Evolutionary conservation across 2,797 vertebrate genomes (phyloP).

Genomic region (Glyptemys insculpta): DNA sequence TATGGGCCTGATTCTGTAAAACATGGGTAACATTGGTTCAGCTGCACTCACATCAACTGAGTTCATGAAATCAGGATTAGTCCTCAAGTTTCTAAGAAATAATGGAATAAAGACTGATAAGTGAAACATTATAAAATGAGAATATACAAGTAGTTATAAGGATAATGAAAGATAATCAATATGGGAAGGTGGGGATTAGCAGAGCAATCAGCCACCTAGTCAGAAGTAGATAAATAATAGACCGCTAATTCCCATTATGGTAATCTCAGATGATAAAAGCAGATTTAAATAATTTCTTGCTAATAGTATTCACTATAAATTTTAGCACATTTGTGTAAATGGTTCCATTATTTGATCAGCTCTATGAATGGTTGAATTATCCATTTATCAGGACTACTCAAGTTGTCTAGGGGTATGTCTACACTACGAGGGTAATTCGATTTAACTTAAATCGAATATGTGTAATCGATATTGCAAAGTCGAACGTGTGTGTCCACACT

Average conservation of each 20-base stretch:
- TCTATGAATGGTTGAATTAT: not conserved
- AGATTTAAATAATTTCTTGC: not conserved
- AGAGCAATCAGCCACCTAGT: not conserved
- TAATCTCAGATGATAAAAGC: not conserved
- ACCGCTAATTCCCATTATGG: slow-evolving; percentile 3
- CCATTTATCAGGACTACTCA: not conserved
- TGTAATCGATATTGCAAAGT: too few species aligned
- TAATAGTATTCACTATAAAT: not conserved
- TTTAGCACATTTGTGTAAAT: not conserved
- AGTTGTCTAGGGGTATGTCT: too few species aligned
- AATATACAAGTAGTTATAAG: not conserved
- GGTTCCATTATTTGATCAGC: not conserved
- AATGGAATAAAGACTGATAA: not conserved
- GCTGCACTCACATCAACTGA: not conserved
- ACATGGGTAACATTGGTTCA: not conserved
- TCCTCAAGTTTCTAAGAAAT: not conserved
- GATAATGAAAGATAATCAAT: not conserved
- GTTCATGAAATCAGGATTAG: not conserved
- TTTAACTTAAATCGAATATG: too few species aligned
- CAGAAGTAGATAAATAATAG: not conserved
- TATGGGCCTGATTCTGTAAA: not conserved
- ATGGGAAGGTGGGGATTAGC: not conserved
- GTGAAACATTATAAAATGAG: not conserved
- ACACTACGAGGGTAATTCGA: too few species aligned
- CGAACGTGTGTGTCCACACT: too few species aligned